phyloP scores from a whole-genome alignment of 2,113 vertebrate species.

The Bambusicola thoracicus region DNA sequence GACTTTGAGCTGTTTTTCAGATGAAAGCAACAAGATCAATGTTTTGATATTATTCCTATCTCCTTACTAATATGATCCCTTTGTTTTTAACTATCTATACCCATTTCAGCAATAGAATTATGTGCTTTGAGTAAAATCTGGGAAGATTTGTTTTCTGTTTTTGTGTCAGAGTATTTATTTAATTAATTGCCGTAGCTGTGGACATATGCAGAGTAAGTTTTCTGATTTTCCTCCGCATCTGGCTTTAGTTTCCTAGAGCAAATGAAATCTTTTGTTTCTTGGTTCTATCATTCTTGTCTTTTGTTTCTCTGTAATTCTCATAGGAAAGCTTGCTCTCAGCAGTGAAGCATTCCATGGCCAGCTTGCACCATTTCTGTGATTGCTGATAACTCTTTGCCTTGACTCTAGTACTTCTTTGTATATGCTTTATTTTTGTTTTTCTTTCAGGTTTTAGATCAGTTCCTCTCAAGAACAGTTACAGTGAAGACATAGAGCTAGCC shows the following conservation, averaged over 20 bases:
- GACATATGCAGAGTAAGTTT: not conserved
- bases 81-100: not conserved
- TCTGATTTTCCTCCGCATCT: not conserved
- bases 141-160: not conserved
- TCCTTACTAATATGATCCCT: not conserved
- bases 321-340: not conserved
- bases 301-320: not conserved
- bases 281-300: not conserved
- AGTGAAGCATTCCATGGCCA: not conserved
- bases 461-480: conserved; percentile 92
- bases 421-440: not conserved
- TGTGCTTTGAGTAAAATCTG: not conserved
- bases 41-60: not conserved
- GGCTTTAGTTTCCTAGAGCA: not conserved
- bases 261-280: not conserved
- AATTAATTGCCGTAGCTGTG: not conserved
- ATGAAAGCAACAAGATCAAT: not conserved
- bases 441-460: conserved; percentile 90
- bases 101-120: not conserved
- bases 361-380: not conserved
- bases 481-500: conserved; percentile 90
- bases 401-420: not conserved
- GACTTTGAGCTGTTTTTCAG: not conserved
- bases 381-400: not conserved
- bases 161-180: not conserved